Evolutionary conservation across 1,140 invertebrate genomes (phyloP).

Genomic region (Drosophila sturtevanti): DNA sequence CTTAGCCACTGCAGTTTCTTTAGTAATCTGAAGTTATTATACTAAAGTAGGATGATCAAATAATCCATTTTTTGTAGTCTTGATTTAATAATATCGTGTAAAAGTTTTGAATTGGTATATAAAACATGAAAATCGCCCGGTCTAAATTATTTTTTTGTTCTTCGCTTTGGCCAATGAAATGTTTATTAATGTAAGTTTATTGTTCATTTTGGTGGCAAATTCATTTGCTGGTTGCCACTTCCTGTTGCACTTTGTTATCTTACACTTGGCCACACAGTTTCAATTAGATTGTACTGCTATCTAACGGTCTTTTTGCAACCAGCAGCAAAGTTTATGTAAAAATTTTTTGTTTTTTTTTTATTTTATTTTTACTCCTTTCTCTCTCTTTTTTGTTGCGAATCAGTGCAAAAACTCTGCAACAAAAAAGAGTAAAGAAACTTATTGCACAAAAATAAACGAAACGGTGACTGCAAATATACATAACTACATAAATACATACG

Average conservation of each 20-base stretch:
- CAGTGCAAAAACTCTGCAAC: constrained; percentile 6
- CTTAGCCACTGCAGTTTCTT: too few species aligned
- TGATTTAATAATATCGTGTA: too few species aligned
- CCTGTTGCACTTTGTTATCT: constrained; percentile 44
- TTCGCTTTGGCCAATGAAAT: constrained; percentile 32
- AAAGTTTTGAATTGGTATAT: background rate
- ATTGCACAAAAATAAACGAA: constrained; percentile 63
- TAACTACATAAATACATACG: constrained; percentile 19
- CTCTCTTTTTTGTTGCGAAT: constrained; percentile 7
- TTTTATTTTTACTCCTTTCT: constrained; percentile 2
- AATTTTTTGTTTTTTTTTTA: constrained; percentile 39
- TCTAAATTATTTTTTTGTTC: too few species aligned
- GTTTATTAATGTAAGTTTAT: constrained; percentile 41
- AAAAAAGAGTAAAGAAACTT: constrained; percentile 54
- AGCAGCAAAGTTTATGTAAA: constrained; percentile 41
- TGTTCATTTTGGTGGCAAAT: constrained; percentile 52
- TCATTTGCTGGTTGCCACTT: constrained; percentile 50
- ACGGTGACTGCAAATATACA: constrained; percentile 42
- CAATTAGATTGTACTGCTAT: constrained; percentile 49
- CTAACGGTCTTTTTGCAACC: constrained; percentile 1
- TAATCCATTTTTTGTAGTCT: too few species aligned
- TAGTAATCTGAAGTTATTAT: too few species aligned
- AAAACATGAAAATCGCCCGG: too few species aligned
- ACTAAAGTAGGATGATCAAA: too few species aligned
- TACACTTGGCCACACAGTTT: constrained; percentile 30